A percentile compares a stretch with the other conserved stretches of the same genome.
These are phyloP conservation scores for Drosophila auraria DNA, from an alignment of 1,140 invertebrate genomes.

Conservation along the genomic window DNA sequence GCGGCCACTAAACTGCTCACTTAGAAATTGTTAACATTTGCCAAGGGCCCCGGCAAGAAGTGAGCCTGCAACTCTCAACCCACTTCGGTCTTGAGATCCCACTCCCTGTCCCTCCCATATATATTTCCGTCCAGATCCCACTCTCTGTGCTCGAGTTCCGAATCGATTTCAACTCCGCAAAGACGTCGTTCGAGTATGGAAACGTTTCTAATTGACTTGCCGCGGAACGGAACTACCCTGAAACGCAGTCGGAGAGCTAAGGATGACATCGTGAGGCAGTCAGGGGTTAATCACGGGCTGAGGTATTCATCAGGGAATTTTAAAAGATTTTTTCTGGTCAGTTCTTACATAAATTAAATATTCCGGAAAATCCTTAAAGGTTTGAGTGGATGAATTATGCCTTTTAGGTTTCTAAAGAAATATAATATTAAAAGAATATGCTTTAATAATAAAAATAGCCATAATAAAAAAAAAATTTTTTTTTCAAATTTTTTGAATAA, in stretches of 20 bases:
- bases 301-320: no score
- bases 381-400: no score
- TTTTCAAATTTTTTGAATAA: no score
- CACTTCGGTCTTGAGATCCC: neutral
- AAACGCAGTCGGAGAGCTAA: neutral
- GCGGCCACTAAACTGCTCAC: slow-evolving; percentile 74
- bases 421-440: no score
- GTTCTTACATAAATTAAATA: no score
- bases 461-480: no score
- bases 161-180: slow-evolving; percentile 19
- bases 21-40: slow-evolving; percentile 80
- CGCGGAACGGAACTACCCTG: slow-evolving; percentile 39
- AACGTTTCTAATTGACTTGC: slow-evolving; percentile 63
- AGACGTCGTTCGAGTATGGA: slow-evolving; percentile 47
- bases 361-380: no score
- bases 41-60: slow-evolving; percentile 35
- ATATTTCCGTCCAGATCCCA: neutral
- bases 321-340: no score
- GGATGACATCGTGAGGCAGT: slow-evolving; percentile 23
- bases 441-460: no score
- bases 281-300: slow-evolving; percentile 1
- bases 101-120: neutral
- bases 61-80: slow-evolving; percentile 1
- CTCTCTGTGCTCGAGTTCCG: slow-evolving; percentile 15
- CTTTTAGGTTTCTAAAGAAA: no score